Conservation (phyloP, 2,888 invertebrate species). For the Macaria liturata region DNA sequence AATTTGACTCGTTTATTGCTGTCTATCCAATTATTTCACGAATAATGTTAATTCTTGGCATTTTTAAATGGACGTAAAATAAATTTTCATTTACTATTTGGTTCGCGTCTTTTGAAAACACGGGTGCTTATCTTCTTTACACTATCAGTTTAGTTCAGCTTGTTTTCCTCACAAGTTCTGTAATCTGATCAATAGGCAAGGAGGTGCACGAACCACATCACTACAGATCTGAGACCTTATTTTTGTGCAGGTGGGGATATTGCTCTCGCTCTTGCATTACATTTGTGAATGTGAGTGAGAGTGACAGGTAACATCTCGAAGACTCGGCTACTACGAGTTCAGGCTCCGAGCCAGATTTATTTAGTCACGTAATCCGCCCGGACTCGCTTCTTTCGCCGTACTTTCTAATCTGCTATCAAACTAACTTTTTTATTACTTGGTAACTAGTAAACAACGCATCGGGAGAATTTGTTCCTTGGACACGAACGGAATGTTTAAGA, state of each 20-base stretch:
- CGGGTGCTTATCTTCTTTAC: constrained; percentile 7
- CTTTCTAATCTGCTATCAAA: constrained; percentile 74
- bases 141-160: constrained; percentile 9
- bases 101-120: too few species aligned
- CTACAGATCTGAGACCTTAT: constrained; percentile 4
- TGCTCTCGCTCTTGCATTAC: not conserved
- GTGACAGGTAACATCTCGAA: constrained; percentile 2
- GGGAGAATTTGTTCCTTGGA: constrained; percentile 50
- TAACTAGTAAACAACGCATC: constrained; percentile 67
- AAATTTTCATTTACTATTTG: too few species aligned
- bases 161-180: constrained; percentile 16
- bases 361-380: constrained; percentile 68
- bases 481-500: constrained; percentile 39
- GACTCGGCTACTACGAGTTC: constrained; percentile 14
- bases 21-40: too few species aligned
- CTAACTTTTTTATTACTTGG: constrained; percentile 73
- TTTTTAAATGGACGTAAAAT: too few species aligned
- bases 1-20: too few species aligned
- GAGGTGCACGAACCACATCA: constrained; percentile 28
- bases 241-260: not conserved
- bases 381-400: constrained; percentile 55
- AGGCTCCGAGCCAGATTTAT: constrained; percentile 52
- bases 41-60: too few species aligned
- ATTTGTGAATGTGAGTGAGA: not conserved
- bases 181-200: constrained; percentile 19